Evolutionary conservation across 2,797 vertebrate species (phyloP).

Genomic region (Sebastes trivittatus): DNA sequence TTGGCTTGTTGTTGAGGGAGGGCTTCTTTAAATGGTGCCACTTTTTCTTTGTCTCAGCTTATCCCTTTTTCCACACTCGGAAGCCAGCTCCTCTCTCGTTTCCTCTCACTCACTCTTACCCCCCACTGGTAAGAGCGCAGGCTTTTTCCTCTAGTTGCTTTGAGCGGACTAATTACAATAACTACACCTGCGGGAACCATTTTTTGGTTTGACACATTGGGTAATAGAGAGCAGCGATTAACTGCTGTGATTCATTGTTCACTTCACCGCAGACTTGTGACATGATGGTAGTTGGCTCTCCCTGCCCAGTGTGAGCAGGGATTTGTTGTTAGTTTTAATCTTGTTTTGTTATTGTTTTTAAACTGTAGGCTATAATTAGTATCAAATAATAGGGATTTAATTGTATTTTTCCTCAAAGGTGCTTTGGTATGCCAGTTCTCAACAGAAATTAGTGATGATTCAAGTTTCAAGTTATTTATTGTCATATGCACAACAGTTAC

Average conservation of each 20-base stretch:
- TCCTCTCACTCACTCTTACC: constrained; percentile 33
- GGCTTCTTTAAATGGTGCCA: constrained; percentile 43
- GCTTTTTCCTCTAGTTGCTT: constrained; percentile 57
- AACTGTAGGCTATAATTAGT: not conserved
- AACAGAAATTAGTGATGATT: not conserved
- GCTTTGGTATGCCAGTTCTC: not conserved
- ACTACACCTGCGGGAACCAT: constrained; percentile 76
- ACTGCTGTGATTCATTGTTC: constrained; percentile 67
- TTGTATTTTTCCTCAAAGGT: not conserved
- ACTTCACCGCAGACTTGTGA: constrained; percentile 30
- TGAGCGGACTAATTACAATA: constrained; percentile 76
- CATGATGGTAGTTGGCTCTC: constrained; percentile 22
- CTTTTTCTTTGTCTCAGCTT: constrained; percentile 48
- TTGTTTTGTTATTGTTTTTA: not conserved
- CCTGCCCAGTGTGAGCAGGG: not conserved
- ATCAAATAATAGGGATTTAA: not conserved
- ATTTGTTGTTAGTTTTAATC: not conserved
- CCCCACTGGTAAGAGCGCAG: constrained; percentile 28
- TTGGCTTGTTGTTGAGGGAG: constrained; percentile 56
- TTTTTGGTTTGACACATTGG: constrained; percentile 68
- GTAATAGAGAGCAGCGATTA: constrained; percentile 64
- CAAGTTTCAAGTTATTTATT: not conserved
- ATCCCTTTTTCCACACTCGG: constrained; percentile 19
- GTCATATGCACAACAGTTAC: not conserved
- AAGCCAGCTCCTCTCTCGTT: constrained; percentile 11